Evolutionary conservation across 2,113 vertebrate species (phyloP).

Genomic region (Prietella phreatophila): DNA sequence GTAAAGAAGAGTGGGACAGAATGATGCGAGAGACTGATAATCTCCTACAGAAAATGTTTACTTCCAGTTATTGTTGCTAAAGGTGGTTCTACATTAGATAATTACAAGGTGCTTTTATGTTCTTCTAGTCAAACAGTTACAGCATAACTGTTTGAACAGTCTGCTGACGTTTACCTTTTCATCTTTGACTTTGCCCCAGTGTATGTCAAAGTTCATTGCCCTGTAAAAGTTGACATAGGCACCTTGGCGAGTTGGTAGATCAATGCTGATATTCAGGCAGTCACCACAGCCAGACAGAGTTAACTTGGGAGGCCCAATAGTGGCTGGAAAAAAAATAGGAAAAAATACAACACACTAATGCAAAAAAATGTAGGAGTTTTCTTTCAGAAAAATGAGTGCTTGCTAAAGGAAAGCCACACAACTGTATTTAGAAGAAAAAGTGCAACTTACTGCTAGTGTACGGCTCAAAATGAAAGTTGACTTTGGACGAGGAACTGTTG

Average conservation of each 20-base stretch:
- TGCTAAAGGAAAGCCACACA: background rate
- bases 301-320: slow-evolving; percentile 39
- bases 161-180: slow-evolving; percentile 26
- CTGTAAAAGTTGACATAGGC: background rate
- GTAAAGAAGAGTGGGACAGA: background rate
- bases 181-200: slow-evolving; percentile 18
- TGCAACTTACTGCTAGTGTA: slow-evolving; percentile 30
- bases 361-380: background rate
- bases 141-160: background rate
- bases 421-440: background rate
- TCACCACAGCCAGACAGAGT: slow-evolving; percentile 36
- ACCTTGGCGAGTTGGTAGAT: background rate
- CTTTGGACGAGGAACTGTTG: background rate
- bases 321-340: slow-evolving; percentile 9
- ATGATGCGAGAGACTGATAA: background rate
- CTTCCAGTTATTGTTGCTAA: background rate
- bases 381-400: background rate
- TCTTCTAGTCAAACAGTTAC: background rate
- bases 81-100: background rate
- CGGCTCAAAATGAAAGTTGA: background rate
- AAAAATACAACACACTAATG: background rate
- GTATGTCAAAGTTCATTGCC: background rate
- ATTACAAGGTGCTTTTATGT: background rate
- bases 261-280: slow-evolving; percentile 44
- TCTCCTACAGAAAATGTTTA: background rate